Base-by-base conservation (phyloP, 2,797 vertebrate species). In the Echeneis naucrates region DNA sequence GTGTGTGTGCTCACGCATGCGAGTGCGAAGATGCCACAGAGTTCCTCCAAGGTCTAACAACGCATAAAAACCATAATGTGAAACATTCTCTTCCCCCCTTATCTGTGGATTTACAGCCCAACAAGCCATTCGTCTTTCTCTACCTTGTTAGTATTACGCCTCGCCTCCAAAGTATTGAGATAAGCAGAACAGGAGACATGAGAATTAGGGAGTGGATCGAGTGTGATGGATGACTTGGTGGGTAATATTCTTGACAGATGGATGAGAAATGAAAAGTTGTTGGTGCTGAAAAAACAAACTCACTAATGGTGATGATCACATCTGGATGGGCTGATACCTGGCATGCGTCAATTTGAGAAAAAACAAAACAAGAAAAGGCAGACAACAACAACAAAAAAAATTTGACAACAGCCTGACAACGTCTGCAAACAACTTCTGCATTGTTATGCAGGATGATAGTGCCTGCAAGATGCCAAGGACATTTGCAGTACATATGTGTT, bases 161-260 rank as follows among this genome's bases (percentile, higher is more conserved):
- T 72, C 45, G 8, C 66, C 78, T 53, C 57, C 74, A 32, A 27
- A 83, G 77, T 63, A 64, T 52, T 52, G 72, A 48, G 85, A 86
- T 87, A 89, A 89, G 87, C 84, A 13, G 74, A 84, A 85, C 76
- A 55, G 4, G 75, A 78, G 80, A 86, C 69, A 45, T 1, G 70
- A 71, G 86, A 85, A 87, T 89, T 85, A 85, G 85, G 85, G 84
- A 88, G 85, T 70, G 75, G 87, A 80, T 76, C 38, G 80, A 89
- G 75, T 30, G 79, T 89, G 90, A 90, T 88, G 85, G 88, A 91
- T 90, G 84, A 83, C 61, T 77, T 37, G 72, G 48, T 26, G 78
- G 75, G 80, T 75, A 78, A 89, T 79, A 84, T 86, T 87, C 82
- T 30, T 84, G 89, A 84, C 89, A 89, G 89, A 90, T 82, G 86